Base-by-base conservation (phyloP, 35 echinoderm and acorn worm genomes). In the Apostichopus californicus region DNA sequence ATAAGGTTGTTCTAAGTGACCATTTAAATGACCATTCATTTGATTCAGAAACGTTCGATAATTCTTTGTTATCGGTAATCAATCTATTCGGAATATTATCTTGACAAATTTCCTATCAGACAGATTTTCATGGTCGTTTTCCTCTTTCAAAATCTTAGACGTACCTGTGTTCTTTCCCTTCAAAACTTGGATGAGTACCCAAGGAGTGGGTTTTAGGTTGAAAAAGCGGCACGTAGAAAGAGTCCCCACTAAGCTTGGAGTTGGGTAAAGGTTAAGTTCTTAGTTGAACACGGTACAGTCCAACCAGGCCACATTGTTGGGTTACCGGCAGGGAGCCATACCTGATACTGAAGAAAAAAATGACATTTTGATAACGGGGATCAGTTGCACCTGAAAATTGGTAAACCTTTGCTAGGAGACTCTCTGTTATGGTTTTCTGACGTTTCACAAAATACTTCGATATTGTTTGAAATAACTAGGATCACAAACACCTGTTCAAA, bases 401-500 rank as follows among this genome's bases (percentile, higher is more conserved):
- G 71, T 75, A 75, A 61, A 75, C 18, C 71, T 75, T 18, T n/a
- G 15, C 71, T 75, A 75, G 12, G n/a, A 75, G 71, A 75, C 11
- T 75, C 64, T 68, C 14, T 61, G 58, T 61, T 61, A 12, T 61
- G 8, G 58, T 61, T 12, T 12, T 12, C 17, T 75, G 71, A 75
- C 71, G 71, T 61, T 61, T 61, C 58, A 61, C 12, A 12, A 61
- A 61, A 61, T 18, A 75, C 14, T 75, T 75, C 34, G 71, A 75
- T 75, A 75, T 7, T 13, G 17, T 75, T 20, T 18, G 17, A 75
- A 75, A 75, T 7, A 18, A 75, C n/a, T 75, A 75, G 71, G 71
- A 75, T 75, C 71, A 75, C 71, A 75, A 75, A 75, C 71, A 75
- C 71, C 71, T 75, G 71, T 75, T 75, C 17, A 7, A 20, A 75